A percentile compares a stretch with the other conserved stretches of the same genome.
phyloP scores from a whole-genome alignment of 2,797 vertebrate genomes.

The Enteromius fasciolatus region DNA sequence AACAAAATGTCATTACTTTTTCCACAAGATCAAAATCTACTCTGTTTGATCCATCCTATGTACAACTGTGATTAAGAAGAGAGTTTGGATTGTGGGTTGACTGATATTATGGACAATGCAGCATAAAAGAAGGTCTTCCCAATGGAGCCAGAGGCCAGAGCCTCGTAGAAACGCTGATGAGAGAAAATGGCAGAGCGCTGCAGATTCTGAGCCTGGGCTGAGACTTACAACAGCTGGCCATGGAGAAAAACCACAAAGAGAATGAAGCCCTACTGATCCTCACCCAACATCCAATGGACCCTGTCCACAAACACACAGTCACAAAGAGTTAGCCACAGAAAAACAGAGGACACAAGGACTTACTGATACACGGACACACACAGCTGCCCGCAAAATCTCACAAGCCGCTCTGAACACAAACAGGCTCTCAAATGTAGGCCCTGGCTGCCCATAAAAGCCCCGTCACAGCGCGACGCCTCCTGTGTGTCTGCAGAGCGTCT shows the following conservation, averaged over 20 bases:
- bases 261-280: slow-evolving; percentile 33
- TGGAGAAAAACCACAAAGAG: slow-evolving; percentile 16
- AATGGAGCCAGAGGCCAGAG: slow-evolving; percentile 29
- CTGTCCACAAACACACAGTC: slow-evolving; percentile 29
- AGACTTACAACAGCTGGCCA: slow-evolving; percentile 53
- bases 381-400: slow-evolving; percentile 36
- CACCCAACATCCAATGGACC: slow-evolving; percentile 19
- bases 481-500: slow-evolving; percentile 36
- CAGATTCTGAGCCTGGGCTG: slow-evolving; percentile 26
- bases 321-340: not conserved
- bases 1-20: not conserved
- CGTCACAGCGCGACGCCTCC: slow-evolving; percentile 2
- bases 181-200: slow-evolving; percentile 36
- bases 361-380: slow-evolving; percentile 22
- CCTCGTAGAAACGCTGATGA: slow-evolving; percentile 20
- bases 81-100: slow-evolving; percentile 30
- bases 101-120: not conserved
- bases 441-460: slow-evolving; percentile 44
- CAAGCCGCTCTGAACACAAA: slow-evolving; percentile 32
- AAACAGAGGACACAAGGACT: slow-evolving; percentile 30
- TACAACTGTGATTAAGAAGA: not conserved
- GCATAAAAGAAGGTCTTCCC: slow-evolving; percentile 35
- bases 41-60: not conserved
- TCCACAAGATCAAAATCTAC: not conserved
- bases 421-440: slow-evolving; percentile 15